Percentiles rank a stretch among this genome's conserved stretches.
phyloP scores from a whole-genome alignment of 2,888 invertebrate genomes.

The Catocala nupta region DNA sequence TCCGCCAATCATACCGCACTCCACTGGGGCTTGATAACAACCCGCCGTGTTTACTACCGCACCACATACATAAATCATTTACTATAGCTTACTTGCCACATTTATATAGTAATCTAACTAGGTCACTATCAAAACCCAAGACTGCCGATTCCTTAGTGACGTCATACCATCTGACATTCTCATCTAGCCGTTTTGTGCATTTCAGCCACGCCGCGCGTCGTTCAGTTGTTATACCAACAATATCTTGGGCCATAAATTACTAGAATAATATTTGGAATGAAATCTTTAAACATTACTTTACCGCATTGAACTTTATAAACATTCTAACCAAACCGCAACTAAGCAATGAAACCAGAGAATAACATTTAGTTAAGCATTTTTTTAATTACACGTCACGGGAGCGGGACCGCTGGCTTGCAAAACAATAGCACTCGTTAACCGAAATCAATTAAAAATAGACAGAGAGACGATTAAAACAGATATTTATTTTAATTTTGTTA shows the following conservation, averaged over 20 bases:
- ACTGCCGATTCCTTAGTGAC: conserved; percentile 31
- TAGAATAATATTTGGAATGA: conserved; percentile 10
- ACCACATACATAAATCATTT: conserved; percentile 45
- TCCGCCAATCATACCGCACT: conserved; percentile 58
- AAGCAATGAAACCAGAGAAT: no score
- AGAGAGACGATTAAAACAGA: no score
- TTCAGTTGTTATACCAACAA: conserved; percentile 41
- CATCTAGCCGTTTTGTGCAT: conserved; percentile 24
- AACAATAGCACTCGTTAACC: no score
- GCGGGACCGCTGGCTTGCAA: no score
- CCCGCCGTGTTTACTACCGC: conserved; percentile 46
- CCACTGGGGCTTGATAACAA: conserved; percentile 53
- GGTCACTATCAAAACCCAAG: conserved; percentile 11
- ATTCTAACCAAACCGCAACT: no score
- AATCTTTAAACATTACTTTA: conserved; percentile 16
- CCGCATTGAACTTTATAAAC: no score
- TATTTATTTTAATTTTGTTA: no score
- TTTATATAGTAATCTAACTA: conserved; percentile 1
- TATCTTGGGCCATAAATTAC: conserved; percentile 22
- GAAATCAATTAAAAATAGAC: no score
- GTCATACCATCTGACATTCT: conserved; percentile 38
- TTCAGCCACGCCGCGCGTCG: conserved; percentile 13
- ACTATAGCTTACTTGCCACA: conserved; percentile 24
- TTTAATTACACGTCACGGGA: no score
- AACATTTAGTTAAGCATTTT: no score